Conservation (phyloP, 2,113 vertebrate genomes). For the Eretmochelys imbricata region DNA sequence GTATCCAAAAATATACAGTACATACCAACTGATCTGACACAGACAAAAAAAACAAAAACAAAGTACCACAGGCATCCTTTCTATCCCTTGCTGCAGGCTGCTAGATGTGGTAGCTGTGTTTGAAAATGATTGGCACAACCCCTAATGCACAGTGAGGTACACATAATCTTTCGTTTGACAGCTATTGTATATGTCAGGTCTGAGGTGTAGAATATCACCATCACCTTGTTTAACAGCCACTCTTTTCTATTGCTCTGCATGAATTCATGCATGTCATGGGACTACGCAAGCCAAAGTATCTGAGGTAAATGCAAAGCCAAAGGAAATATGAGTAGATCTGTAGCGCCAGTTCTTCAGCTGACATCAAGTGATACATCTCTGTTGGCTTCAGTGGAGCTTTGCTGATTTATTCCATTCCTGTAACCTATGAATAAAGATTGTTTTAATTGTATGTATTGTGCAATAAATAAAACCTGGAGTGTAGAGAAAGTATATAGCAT, state of each 20-base stretch:
- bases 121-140: constrained; percentile 21
- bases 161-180: background rate
- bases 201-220: background rate
- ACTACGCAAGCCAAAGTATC: background rate
- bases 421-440: background rate
- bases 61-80: background rate
- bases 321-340: background rate
- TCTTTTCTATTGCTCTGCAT: background rate
- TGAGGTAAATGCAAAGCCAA: background rate
- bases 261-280: background rate
- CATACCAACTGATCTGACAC: background rate
- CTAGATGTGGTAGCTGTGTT: background rate
- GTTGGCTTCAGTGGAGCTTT: background rate
- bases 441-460: background rate
- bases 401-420: background rate
- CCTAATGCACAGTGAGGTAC: background rate
- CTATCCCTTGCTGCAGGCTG: background rate
- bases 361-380: background rate
- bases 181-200: background rate
- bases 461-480: background rate
- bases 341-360: background rate
- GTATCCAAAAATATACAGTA: background rate
- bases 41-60: background rate
- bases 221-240: background rate
- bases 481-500: rapidly evolving